phyloP scores from a whole-genome alignment of 2,888 invertebrate genomes.

The Rhaphigaster nebulosa region DNA sequence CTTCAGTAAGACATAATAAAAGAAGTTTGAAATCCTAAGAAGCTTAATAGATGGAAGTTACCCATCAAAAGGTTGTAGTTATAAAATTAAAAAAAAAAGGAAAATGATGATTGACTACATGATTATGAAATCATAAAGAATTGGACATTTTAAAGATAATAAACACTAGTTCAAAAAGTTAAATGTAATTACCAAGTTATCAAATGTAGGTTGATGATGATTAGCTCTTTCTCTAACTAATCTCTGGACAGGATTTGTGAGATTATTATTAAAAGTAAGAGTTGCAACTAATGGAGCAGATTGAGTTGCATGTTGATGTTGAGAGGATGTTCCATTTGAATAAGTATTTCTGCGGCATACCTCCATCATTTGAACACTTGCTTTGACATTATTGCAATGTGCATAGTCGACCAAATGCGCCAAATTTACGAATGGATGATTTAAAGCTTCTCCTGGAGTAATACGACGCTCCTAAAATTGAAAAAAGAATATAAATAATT shows the following conservation, averaged over 20 bases:
- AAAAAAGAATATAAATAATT: background rate
- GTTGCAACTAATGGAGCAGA: constrained; percentile 79
- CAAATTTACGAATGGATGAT: constrained; percentile 94
- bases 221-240: constrained; percentile 67
- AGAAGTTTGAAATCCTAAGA: background rate
- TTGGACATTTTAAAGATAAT: background rate
- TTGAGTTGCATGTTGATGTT: constrained; percentile 71
- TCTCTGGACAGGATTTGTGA: constrained; percentile 81
- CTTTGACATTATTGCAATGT: constrained; percentile 96
- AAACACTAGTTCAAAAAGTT: background rate
- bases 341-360: constrained; percentile 74
- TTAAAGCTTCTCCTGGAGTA: constrained; percentile 94
- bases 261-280: constrained; percentile 88
- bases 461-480: constrained; percentile 88
- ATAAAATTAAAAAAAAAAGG: background rate
- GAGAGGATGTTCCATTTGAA: constrained; percentile 69
- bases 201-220: constrained; percentile 65
- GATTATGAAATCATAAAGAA: background rate
- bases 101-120: background rate
- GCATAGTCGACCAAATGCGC: constrained; percentile 96
- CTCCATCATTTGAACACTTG: constrained; percentile 98
- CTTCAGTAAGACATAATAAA: background rate
- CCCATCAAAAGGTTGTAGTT: background rate
- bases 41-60: background rate
- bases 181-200: constrained; percentile 65